Evolutionary conservation across 1,140 invertebrate genomes (phyloP).

Genomic region (Ips nitidus): DNA sequence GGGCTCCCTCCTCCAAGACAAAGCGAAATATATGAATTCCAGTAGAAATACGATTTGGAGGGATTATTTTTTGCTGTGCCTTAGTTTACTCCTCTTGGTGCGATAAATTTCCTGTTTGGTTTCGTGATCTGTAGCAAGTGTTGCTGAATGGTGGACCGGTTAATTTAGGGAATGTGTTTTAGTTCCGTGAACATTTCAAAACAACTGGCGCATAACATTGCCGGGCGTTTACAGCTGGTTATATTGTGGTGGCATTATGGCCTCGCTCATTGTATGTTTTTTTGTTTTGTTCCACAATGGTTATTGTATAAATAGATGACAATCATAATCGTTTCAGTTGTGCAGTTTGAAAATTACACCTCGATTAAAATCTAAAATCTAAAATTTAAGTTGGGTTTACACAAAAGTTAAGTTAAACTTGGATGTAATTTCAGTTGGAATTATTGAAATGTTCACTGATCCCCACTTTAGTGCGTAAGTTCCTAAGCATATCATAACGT

Average conservation of each 20-base stretch:
- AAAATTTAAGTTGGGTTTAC: too few species aligned
- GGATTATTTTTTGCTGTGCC: conserved; percentile 15
- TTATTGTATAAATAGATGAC: too few species aligned
- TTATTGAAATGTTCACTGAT: too few species aligned
- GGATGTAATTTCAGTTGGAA: too few species aligned
- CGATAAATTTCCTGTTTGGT: conserved; percentile 10
- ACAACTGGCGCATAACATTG: conserved; percentile 2
- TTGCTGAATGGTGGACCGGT: conserved; percentile 9
- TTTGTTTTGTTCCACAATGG: too few species aligned
- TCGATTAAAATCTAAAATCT: too few species aligned
- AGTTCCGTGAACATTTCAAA: conserved; percentile 14
- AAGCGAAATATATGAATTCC: conserved; percentile 23
- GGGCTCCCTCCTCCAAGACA: conserved; percentile 23
- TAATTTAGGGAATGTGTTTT: conserved; percentile 9
- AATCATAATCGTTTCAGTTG: too few species aligned
- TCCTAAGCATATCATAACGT: too few species aligned
- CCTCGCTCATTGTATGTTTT: too few species aligned
- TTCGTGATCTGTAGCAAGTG: conserved; percentile 9
- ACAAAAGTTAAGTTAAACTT: too few species aligned
- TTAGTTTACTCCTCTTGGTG: conserved; percentile 6
- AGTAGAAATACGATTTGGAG: neutral
- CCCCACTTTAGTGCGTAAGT: too few species aligned
- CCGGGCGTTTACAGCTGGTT: conserved; percentile 1
- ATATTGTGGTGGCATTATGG: neutral
- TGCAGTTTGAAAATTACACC: too few species aligned